Evolutionary conservation across 2,888 invertebrate species (phyloP).

Genomic region (Lasioglossum lativentre): DNA sequence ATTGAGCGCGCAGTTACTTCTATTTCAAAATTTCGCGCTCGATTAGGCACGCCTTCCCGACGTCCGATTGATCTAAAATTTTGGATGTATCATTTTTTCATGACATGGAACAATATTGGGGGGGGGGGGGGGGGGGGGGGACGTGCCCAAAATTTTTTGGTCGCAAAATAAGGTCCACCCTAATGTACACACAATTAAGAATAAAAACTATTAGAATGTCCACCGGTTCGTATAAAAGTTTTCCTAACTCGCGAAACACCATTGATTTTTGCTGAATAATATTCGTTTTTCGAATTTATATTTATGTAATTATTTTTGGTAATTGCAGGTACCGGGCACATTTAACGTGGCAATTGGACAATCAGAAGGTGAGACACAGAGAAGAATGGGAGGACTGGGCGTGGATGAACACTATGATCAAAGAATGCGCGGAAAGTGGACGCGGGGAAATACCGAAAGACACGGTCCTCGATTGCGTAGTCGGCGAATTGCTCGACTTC

Average conservation of each 20-base stretch:
- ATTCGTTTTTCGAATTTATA: too few species aligned
- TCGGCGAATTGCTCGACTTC: slow-evolving; percentile 72
- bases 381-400: slow-evolving; percentile 80
- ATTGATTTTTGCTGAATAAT: too few species aligned
- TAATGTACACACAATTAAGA: background rate
- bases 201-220: background rate
- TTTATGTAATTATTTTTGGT: background rate
- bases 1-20: too few species aligned
- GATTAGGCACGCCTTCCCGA: too few species aligned
- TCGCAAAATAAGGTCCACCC: too few species aligned
- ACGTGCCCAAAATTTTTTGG: too few species aligned
- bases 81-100: too few species aligned
- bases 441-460: slow-evolving; percentile 71
- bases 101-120: too few species aligned
- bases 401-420: slow-evolving; percentile 77
- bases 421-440: slow-evolving; percentile 75
- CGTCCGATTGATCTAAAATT: too few species aligned
- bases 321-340: slow-evolving; percentile 72
- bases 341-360: slow-evolving; percentile 75
- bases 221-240: background rate
- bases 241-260: background rate
- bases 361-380: slow-evolving; percentile 72
- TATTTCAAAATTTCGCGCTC: too few species aligned
- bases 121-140: too few species aligned
- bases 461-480: slow-evolving; percentile 74